These are phyloP conservation scores for Chaunax sp. DNA, from an alignment of 2,797 vertebrate genomes.

Conservation along the genomic window DNA sequence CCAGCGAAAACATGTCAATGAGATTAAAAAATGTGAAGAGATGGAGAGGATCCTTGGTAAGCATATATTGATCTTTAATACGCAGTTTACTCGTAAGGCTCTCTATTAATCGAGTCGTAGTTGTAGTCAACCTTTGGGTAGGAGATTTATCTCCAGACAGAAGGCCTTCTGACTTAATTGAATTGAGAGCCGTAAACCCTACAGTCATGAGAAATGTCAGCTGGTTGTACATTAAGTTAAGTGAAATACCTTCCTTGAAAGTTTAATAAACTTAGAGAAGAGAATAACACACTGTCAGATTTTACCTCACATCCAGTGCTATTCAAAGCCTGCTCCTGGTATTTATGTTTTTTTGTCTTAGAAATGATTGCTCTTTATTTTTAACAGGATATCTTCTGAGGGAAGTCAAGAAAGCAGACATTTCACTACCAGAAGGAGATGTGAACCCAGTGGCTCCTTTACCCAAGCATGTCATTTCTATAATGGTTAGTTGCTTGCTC, in stretches of 20 bases:
- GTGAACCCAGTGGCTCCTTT: slow-evolving; percentile 91
- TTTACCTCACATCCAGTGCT: slow-evolving; percentile 3
- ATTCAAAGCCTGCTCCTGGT: background rate
- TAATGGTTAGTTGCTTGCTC: slow-evolving; percentile 87
- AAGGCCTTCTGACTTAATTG: slow-evolving; percentile 8
- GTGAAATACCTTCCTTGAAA: slow-evolving; percentile 32
- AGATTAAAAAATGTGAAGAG: slow-evolving; percentile 97
- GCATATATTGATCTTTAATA: slow-evolving; percentile 21
- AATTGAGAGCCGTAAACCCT: slow-evolving; percentile 16
- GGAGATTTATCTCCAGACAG: background rate
- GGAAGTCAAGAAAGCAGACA: slow-evolving; percentile 94
- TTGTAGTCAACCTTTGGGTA: background rate
- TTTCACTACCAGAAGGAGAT: slow-evolving; percentile 90
- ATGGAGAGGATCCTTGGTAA: slow-evolving; percentile 97
- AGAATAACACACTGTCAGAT: slow-evolving; percentile 13
- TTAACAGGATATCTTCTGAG: slow-evolving; percentile 91
- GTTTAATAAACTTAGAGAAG: slow-evolving; percentile 50
- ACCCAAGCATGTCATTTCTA: slow-evolving; percentile 92
- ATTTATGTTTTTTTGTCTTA: slow-evolving; percentile 4
- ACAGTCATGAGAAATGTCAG: slow-evolving; percentile 67
- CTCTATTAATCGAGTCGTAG: background rate
- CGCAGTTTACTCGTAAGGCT: background rate
- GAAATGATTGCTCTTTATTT: slow-evolving; percentile 6
- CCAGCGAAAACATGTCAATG: slow-evolving; percentile 95
- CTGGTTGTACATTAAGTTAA: slow-evolving; percentile 52